Base-by-base conservation (phyloP, 2,888 invertebrate species). In the Cataglyphis livida region DNA sequence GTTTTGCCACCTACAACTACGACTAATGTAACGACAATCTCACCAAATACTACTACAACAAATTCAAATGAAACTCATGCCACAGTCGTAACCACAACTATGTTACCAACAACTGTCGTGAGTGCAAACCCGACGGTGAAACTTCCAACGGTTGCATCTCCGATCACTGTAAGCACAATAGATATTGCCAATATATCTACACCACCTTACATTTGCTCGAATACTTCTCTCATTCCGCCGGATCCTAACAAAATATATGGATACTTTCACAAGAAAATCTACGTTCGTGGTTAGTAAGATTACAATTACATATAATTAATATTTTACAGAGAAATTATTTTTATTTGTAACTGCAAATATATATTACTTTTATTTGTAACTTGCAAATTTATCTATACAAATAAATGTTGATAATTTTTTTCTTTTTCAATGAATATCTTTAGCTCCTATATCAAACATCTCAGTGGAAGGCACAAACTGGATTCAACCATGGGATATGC, bases 401-500 rank as follows among this genome's bases (percentile, higher is more conserved):
- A 35, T 32, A 25, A 3, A 28, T 48, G 1, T 73, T 21, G 9
- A 65, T 62, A 73, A 57, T 41, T 59, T 54, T 61, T 48, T 65
- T 2, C 51, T 28, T 12, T 48, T 9, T 21, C 4, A 48, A 28
- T 38, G 15, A 41, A 78, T 28, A 5, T 84, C 38, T 71, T n/a
- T 93, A 98, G 98, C 96, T 87, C 97, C 98, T 0, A 96, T 98
- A 88, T 94, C 95, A 2, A 96, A 96, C 82, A 95, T 98, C 10
- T 96, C 96, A 70, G 96, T 97, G 0, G 96, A 95, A 3, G 98
- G 98, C 0, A 96, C 96, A 81, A 97, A 97, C 91, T 98, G 98
- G 98, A 95, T 98, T 48, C 96, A 97, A 90, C 97, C 97, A 84
- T 98, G 98, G 48, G 98, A 98, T 78, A 95, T 98, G 65, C 94